Conservation (phyloP, 2,888 invertebrate genomes). For the Drosophila subquinaria region DNA sequence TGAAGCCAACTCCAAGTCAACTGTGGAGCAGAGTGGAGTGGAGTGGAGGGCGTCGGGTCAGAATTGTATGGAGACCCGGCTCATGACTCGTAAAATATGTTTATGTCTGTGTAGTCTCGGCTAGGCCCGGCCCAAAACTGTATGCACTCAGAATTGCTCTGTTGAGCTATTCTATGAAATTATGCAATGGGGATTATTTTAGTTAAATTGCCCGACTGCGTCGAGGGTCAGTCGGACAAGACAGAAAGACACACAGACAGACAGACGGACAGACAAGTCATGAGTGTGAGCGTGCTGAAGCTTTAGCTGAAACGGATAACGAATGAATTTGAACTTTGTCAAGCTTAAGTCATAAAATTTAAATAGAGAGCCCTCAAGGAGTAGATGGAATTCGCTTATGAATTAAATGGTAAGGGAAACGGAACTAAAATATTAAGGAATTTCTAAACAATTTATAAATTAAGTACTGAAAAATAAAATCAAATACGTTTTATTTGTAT, state of each 20-base stretch:
- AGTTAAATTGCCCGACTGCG: slow-evolving; percentile 62
- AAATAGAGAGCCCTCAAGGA: background rate
- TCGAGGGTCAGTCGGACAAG: slow-evolving; percentile 47
- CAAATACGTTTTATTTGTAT: background rate
- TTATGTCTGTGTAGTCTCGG: slow-evolving; percentile 46
- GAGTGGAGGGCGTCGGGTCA: background rate
- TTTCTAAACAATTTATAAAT: background rate
- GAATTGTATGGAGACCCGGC: slow-evolving; percentile 1
- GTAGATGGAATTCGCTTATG: background rate
- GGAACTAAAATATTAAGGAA: background rate
- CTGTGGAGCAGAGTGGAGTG: background rate
- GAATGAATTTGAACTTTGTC: slow-evolving; percentile 6
- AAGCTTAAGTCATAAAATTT: slow-evolving; percentile 23
- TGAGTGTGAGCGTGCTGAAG: slow-evolving; percentile 7
- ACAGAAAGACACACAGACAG: background rate
- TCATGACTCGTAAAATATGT: slow-evolving; percentile 63
- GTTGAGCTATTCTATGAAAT: slow-evolving; percentile 58
- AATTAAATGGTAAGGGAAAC: background rate
- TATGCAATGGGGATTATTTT: slow-evolving; percentile 68
- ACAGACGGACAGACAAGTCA: background rate
- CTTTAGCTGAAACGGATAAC: slow-evolving; percentile 15
- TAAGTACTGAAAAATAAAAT: background rate
- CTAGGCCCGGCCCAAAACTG: slow-evolving; percentile 37
- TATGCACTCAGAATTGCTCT: slow-evolving; percentile 56
- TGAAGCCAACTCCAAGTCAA: slow-evolving; percentile 22